Percentiles rank a stretch among this genome's conserved stretches.
These are phyloP conservation scores for Leptopilina syphax DNA, from an alignment of 2,888 invertebrate species.

Conservation along the genomic window DNA sequence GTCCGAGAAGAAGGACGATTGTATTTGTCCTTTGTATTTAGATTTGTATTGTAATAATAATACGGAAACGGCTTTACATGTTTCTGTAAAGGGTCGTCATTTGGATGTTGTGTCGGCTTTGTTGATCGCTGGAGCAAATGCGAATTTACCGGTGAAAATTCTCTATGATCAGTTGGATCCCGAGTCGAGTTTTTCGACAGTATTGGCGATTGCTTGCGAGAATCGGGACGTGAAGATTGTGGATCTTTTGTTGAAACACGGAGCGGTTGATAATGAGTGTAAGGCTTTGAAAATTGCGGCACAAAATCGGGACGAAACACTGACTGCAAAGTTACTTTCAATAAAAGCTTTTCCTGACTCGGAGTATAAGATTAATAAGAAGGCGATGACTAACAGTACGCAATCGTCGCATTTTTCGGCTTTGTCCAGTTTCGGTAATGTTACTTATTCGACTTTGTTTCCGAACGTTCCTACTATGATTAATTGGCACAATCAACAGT, in stretches of 20 bases:
- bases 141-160: slow-evolving; percentile 85
- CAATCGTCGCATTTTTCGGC: slow-evolving; percentile 79
- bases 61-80: slow-evolving; percentile 90
- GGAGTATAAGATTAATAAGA: slow-evolving; percentile 95
- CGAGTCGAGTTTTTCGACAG: slow-evolving; percentile 64
- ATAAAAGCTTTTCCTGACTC: slow-evolving; percentile 94
- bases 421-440: slow-evolving; percentile 78
- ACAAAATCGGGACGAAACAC: slow-evolving; percentile 84
- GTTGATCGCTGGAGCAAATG: slow-evolving; percentile 88
- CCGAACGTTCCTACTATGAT: slow-evolving; percentile 92
- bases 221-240: slow-evolving; percentile 84
- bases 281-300: slow-evolving; percentile 89
- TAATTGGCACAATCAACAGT: slow-evolving; percentile 93
- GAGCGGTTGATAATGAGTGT: slow-evolving; percentile 92
- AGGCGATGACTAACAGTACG: slow-evolving; percentile 84
- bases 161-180: slow-evolving; percentile 77
- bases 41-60: slow-evolving; percentile 87
- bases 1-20: slow-evolving; percentile 77
- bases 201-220: slow-evolving; percentile 84
- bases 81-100: slow-evolving; percentile 87
- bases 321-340: slow-evolving; percentile 89
- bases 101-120: slow-evolving; percentile 84
- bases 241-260: slow-evolving; percentile 87
- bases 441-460: slow-evolving; percentile 88
- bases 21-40: slow-evolving; percentile 84